A percentile compares a stretch with the other conserved stretches of the same genome.
Conservation (phyloP, 92 coral and sea anemone genomes). For the Micromussa lordhowensis region DNA sequence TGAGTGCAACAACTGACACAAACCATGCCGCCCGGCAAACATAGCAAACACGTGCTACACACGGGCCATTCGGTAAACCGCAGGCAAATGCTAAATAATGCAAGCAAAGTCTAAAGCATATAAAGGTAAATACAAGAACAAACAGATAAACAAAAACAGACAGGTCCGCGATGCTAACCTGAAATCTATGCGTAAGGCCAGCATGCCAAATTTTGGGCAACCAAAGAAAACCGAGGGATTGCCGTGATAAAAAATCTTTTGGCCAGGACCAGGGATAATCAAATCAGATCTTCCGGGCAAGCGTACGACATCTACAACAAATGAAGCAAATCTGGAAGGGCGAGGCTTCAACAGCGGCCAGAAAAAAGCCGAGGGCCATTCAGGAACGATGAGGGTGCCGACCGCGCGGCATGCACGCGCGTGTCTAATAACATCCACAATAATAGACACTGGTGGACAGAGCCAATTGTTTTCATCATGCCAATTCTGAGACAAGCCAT, state of each 20-base stretch:
- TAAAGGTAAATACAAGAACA: not conserved
- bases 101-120: not conserved
- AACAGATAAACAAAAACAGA: not conserved
- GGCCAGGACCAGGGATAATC: too few species aligned
- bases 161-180: not conserved
- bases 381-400: too few species aligned
- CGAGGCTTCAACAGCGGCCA: too few species aligned
- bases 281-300: too few species aligned
- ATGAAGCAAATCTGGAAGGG: too few species aligned
- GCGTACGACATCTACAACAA: too few species aligned
- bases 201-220: constrained; percentile 42
- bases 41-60: not conserved
- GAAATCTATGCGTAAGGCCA: constrained; percentile 32
- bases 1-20: not conserved
- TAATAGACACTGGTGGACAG: too few species aligned
- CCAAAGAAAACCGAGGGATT: constrained; percentile 40
- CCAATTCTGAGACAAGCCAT: too few species aligned
- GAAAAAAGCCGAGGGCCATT: too few species aligned
- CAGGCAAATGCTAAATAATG: not conserved
- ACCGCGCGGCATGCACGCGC: too few species aligned
- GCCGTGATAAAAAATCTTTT: not conserved
- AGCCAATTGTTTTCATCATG: too few species aligned
- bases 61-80: not conserved
- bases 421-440: too few species aligned
- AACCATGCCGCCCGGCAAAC: constrained; percentile 6